These are phyloP conservation scores for fruit fly (Drosophila melanogaster) DNA, from an alignment of 1,140 invertebrate genomes.

Conservation along the genomic window Release_6_plus_ISO1_MT NT_037436.4:1646501-1647000, in stretches of 20 bases:
- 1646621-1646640: constrained; percentile 19
- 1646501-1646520: constrained; percentile 86
- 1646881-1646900: constrained; percentile 68
- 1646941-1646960: constrained; percentile 82
- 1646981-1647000: constrained; percentile 52
- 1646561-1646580: neutral
- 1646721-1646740: neutral
- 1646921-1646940: constrained; percentile 85
- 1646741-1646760: neutral
- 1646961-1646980: constrained; percentile 59
- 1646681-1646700: constrained; percentile 71
- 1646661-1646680: constrained; percentile 77
- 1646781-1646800: constrained; percentile 16
- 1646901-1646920: constrained; percentile 85
- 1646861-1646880: constrained; percentile 54
- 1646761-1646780: neutral
- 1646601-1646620: neutral
- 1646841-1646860: constrained; percentile 85
- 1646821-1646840: constrained; percentile 86
- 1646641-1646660: constrained; percentile 55
- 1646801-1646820: constrained; percentile 75
- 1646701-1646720: constrained; percentile 59
- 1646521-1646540: constrained; percentile 67
- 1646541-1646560: constrained; percentile 84
- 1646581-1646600: constrained; percentile 1